phyloP scores from a whole-genome alignment of 2,113 vertebrate species.

The Haemorhous mexicanus region DNA sequence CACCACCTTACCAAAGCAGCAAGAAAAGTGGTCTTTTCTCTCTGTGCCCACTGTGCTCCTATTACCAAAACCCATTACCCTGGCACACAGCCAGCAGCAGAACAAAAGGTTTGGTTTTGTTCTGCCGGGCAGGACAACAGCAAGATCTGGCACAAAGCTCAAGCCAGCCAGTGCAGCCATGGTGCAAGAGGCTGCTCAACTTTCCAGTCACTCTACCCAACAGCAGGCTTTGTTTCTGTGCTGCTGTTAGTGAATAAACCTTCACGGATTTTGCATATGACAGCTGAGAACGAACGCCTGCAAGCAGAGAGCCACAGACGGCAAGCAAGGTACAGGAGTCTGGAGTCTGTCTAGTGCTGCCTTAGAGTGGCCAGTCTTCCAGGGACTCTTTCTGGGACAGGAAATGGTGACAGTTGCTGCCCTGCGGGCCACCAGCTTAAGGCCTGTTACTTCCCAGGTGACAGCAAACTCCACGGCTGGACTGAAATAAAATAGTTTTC shows the following conservation, averaged over 20 bases:
- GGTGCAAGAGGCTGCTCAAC: neutral
- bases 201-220: neutral
- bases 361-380: neutral
- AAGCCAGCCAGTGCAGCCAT: neutral
- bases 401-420: neutral
- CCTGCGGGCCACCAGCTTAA: neutral
- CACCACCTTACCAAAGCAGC: neutral
- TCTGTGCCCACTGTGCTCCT: neutral
- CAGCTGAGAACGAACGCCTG: neutral
- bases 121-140: neutral
- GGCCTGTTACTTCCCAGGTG: neutral
- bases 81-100: neutral
- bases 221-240: neutral
- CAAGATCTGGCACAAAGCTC: rapidly evolving
- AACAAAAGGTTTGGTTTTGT: neutral
- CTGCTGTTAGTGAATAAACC: neutral
- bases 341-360: rapidly evolving
- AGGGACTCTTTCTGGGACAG: neutral
- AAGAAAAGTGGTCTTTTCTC: neutral
- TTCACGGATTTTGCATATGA: rapidly evolving
- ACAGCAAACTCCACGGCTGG: neutral
- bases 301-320: neutral
- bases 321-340: neutral
- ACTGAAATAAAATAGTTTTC: neutral
- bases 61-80: neutral